Evolutionary conservation across 1,140 invertebrate genomes (phyloP), one percentile per base, ranked within the genome.

Genomic region (Drosophila equinoxialis): DNA sequence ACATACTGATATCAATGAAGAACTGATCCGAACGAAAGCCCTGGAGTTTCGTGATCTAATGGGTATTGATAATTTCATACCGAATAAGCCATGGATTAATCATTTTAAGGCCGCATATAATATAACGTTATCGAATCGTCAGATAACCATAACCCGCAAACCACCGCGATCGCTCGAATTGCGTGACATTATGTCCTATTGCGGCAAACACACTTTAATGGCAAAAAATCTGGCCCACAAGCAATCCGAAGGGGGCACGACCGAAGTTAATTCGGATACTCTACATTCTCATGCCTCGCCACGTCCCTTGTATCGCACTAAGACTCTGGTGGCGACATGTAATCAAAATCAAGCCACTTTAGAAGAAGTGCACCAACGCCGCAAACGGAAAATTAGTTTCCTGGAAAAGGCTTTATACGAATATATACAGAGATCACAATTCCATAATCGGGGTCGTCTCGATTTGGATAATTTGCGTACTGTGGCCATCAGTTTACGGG

Each of bases 21-120:
- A 91, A 14, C 11, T 91, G 11, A 82, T 91, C 33, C 78, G 90
- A 57, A 79, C 62, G n/a, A 78, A 84, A 62, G 90, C 90, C 0
- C 55, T 83, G 10, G 90, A 91, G 41, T 90, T 91, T 66, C 90
- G 82, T 3, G 68, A 76, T n/a, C 51, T 89, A 0, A 85, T 91
- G 81, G 71, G 65, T 33, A 74, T 91, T 5, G 90, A 91, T 0
- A 75, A 83, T 39, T 91, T 91, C 63, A 60, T 73, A 57, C 90
- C 90, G 10, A 90, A 81, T 45, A 91, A 91, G 57, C 64, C 83
- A 4, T 91, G 90, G 90, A 77, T 91, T 6, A 91, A 91, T 75
- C 81, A 89, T 63, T 91, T 91, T 6, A 91, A 91, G 61, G 90
- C 90, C 0, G 79, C 70, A 11, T 91, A 85, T 45, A 89, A 86